A percentile compares a stretch with the other conserved stretches of the same genome.
phyloP scores from a whole-genome alignment of 2,113 vertebrate species.

The Pangasianodon hypophthalmus region DNA sequence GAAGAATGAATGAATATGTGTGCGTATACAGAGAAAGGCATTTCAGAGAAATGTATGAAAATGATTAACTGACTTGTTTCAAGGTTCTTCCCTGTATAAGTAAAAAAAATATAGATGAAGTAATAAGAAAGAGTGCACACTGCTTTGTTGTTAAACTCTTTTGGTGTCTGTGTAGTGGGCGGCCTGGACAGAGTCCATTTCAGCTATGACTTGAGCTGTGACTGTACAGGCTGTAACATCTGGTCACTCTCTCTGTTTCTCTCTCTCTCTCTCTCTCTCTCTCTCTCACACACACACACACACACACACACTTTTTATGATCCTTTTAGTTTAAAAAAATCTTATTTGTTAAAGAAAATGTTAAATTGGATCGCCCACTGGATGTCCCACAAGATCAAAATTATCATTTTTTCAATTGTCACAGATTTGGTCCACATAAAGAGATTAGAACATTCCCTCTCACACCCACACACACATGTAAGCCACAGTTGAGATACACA shows the following conservation, averaged over 20 bases:
- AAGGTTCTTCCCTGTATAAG: neutral
- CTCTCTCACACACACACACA: neutral
- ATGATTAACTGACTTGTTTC: neutral
- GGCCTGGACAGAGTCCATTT: neutral
- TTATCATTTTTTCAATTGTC: no score
- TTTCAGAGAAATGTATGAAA: neutral
- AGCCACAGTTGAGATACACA: neutral
- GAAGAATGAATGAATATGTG: neutral
- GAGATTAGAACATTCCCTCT: neutral
- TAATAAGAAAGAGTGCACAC: neutral
- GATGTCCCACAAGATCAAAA: neutral
- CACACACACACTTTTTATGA: neutral
- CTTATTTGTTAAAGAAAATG: neutral
- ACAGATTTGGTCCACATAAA: neutral
- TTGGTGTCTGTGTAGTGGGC: neutral
- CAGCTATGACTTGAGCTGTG: neutral
- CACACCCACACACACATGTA: conserved; percentile 25
- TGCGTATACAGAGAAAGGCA: neutral
- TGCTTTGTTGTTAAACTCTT: neutral
- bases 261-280: neutral
- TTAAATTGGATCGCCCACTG: neutral
- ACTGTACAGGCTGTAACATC: neutral
- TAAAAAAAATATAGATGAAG: neutral
- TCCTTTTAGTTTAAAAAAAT: neutral
- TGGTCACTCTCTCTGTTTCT: neutral